Evolutionary conservation across 2,888 invertebrate genomes (phyloP), one percentile per base, ranked within the genome.

Genomic region (Drosophila cognata): DNA sequence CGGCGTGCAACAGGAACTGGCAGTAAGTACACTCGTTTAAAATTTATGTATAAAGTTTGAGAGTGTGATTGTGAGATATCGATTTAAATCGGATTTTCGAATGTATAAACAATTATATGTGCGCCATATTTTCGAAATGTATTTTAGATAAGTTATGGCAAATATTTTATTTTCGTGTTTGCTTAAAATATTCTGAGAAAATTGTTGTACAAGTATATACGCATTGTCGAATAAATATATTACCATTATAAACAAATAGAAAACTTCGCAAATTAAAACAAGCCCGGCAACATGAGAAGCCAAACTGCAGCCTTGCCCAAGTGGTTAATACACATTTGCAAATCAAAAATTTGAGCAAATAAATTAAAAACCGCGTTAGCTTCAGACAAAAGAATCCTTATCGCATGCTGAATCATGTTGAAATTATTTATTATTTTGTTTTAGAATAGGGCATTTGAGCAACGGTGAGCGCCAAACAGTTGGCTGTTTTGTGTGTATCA

Each of bases 1-100:
- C 89, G 93, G 57, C 90, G 93, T 66, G 91, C 92, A 66, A 93
- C 93, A 46, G 93, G 93, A 71, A 93, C 93, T 59, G 93, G 93
- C 82, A 93, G 93, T 93, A 85, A 93, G 93, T 93, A 84, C n/a
- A 51, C 25, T 16, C n/a, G 58, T 58, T n/a, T 21, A 43, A 64
- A 57, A 55, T 36, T 29, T 25, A 11, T 4, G 2, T 13, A 11
- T 18, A 25, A 29, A 13, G n/a, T 29, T 16, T 21, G 16, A 16
- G n/a, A 29, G 41, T 41, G 29, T n/a, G 28, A 29, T 43, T 56
- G 28, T 36, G 55, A 38, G 0, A 38, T 7, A 28, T n/a, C 2
- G 38, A 38, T 18, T n/a, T 55, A 11, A 56, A 28, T 35, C 4
- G 16, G 10, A 35, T 1, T 25, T 35, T 35, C 21, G 25, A 46